Base-by-base conservation (phyloP, 2,888 invertebrate species). In the Slavum lentiscoides region DNA sequence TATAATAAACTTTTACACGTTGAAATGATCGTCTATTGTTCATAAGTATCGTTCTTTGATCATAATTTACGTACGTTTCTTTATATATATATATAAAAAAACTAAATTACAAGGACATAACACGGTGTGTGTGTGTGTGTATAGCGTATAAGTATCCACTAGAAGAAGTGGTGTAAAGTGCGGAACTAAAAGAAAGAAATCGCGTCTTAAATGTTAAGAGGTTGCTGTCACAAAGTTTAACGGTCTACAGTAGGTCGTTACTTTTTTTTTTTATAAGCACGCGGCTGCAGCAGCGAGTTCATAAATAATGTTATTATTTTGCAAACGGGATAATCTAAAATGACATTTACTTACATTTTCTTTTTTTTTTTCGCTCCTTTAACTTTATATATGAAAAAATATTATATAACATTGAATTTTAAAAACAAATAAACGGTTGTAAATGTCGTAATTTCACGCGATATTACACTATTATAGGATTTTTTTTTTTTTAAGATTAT, bases 141-240 rank as follows among this genome's bases (percentile, higher is more conserved):
- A 7, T 43, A 17, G 58, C 21, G 15, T 30, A n/a, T 30, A 59
- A 75, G 68, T 59, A 75, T 67, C 58, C 30, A 61, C 59, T 59
- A 59, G 59, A 49, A 30, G 30, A 59, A 49, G 49, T 49, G 68
- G 30, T 30, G 55, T 68, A 49, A 68, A 68, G 75, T 75, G 59
- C 68, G 9, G 15, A 59, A 59, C 68, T 68, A 43, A 75, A 30
- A 73, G 43, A 49, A 74, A 64, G 64, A 74, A 74, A 74, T 49
- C 62, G 58, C 19, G 66, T 75, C 68, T 75, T 75, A 68, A 75
- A 68, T 59, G 74, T 75, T 67, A 75, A 75, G 75, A 75, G 75
- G 75, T 75, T 61, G 59, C 75, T 68, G 75, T 75, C 75, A 68
- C 43, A 59, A 68, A 75, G 75, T 75, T 75, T 75, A 68, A 75